Evolutionary conservation across 2,888 invertebrate species (phyloP).

Genomic region (Oasisia sp.): DNA sequence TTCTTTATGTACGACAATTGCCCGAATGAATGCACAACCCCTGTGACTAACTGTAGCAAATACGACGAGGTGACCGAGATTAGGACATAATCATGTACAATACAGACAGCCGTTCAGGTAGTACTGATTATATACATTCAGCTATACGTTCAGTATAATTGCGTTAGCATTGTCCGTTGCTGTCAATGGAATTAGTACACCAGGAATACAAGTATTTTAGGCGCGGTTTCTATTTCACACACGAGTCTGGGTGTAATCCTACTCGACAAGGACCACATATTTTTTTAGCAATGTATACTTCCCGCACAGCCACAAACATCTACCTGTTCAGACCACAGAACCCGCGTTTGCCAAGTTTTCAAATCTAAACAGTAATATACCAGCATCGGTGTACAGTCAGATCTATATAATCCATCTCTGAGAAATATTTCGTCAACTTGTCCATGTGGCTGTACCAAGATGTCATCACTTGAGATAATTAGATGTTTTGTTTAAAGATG

Average conservation of each 20-base stretch:
- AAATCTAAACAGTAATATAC: not conserved
- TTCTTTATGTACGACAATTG: conserved; percentile 13
- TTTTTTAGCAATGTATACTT: not conserved
- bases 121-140: not conserved
- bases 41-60: not conserved
- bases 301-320: not conserved
- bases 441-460: not conserved
- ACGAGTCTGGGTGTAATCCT: not conserved
- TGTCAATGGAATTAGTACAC: not conserved
- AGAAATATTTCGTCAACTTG: not conserved
- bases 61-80: not conserved
- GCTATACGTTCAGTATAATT: not conserved
- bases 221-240: not conserved
- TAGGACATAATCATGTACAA: not conserved
- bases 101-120: not conserved
- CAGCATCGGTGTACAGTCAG: not conserved
- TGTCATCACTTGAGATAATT: too few species aligned
- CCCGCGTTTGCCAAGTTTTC: not conserved
- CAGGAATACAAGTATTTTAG: not conserved
- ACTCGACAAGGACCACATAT: not conserved
- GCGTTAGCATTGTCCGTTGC: not conserved
- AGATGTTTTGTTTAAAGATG: too few species aligned
- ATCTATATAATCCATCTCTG: not conserved
- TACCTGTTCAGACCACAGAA: not conserved
- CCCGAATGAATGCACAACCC: not conserved